Evolutionary conservation across 2,888 invertebrate genomes (phyloP).

Genomic region (Zonitis immaculata): DNA sequence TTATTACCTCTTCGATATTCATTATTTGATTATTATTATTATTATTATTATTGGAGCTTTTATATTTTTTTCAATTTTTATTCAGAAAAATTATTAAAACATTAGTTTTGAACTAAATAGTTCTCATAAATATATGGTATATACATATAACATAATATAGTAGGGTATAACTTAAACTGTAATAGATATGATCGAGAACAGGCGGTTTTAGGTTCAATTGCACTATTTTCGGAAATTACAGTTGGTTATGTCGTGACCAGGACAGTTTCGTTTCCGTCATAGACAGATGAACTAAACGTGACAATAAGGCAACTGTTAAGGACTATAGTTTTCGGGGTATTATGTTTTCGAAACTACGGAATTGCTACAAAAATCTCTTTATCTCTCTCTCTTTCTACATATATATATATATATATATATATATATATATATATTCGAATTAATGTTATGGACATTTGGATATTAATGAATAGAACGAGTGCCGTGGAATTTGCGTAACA

Average conservation of each 20-base stretch:
- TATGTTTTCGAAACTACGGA: constrained; percentile 21
- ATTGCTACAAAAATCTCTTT: too few species aligned
- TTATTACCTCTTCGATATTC: background rate
- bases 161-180: background rate
- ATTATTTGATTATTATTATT: too few species aligned
- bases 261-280: constrained; percentile 28
- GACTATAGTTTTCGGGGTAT: constrained; percentile 18
- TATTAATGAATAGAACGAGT: constrained; percentile 26
- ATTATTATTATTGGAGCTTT: too few species aligned
- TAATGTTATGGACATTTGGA: constrained; percentile 26
- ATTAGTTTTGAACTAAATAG: too few species aligned
- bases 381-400: too few species aligned
- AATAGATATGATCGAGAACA: constrained; percentile 15
- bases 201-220: constrained; percentile 18
- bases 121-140: too few species aligned
- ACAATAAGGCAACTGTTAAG: constrained; percentile 29
- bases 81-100: too few species aligned
- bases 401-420: too few species aligned
- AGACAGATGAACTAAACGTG: constrained; percentile 34
- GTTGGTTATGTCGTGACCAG: constrained; percentile 15
- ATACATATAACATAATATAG: too few species aligned
- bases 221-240: constrained; percentile 20
- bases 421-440: too few species aligned
- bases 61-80: too few species aligned
- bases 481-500: too few species aligned